Base-by-base conservation (phyloP, 2,113 vertebrate genomes). In the Beaufortia kweichowensis region DNA sequence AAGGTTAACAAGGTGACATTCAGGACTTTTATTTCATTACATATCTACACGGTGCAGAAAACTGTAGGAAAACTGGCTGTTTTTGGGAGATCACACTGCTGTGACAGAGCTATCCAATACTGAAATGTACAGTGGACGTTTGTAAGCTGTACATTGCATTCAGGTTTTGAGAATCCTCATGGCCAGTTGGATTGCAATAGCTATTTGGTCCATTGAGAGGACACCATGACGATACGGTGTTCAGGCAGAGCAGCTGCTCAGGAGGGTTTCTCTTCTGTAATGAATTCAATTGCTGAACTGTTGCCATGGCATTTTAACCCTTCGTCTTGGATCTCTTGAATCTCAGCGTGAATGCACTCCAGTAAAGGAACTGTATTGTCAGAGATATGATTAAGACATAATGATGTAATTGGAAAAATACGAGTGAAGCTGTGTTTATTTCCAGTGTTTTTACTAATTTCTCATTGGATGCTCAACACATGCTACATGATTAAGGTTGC, bases 221-320 rank as follows among this genome's bases (percentile, higher is more conserved):
- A 43, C 65, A 66, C n/a, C 39, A 61, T 31, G 39, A 57, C 15
- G 41, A 23, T n/a, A 11, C 62, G 59, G 26, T 41, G 41, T 67
- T 73, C 21, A 50, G 24, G 46, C 21, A 19, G 43, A 75, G 50
- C 55, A 79, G 56, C 71, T 79, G 31, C 12, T 15, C 57, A n/a
- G n/a, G n/a, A n/a, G n/a, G n/a, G 67, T 8, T 50, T 46, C 64
- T 53, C 43, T n/a, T 17, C 48, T 79, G 31, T 76, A 24, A 19
- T 23, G 33, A 72, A 64, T 33, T 72, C 68, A 31, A 57, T 65
- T 74, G 46, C 55, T 21, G 41, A 50, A 77, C 66, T 41, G 60
- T 55, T 79, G 33, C 68, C 23, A 53, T 76, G 28, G 29, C 57
- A 71, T 53, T 70, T 43, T 43, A 55, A 50, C 29, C 24, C 5